These are phyloP conservation scores for Theonella swinhoei DNA, from an alignment of 37 sponge, comb jelly and placozoan genomes.

Conservation along the genomic window DNA sequence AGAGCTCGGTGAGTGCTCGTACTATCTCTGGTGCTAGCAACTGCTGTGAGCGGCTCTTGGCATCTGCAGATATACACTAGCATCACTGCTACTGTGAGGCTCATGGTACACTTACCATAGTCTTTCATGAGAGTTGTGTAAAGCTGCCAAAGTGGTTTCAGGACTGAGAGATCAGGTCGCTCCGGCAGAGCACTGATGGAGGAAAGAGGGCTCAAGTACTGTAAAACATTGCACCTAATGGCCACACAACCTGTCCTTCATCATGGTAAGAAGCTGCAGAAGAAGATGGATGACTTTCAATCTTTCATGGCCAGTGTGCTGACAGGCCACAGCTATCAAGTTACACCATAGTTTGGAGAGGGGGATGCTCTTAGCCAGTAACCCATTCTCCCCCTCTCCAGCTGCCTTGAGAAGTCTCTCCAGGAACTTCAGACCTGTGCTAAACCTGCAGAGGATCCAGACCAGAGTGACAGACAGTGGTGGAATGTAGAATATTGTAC, in stretches of 20 bases:
- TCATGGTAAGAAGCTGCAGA: slow-evolving; percentile 32
- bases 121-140: slow-evolving; percentile 66
- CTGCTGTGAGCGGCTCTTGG: slow-evolving; percentile 25
- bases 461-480: neutral
- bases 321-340: slow-evolving; percentile 72
- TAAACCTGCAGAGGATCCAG: neutral
- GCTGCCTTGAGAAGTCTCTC: neutral
- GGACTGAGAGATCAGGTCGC: slow-evolving; percentile 68
- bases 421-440: neutral
- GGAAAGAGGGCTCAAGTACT: neutral
- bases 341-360: slow-evolving; percentile 64
- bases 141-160: slow-evolving; percentile 88
- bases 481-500: slow-evolving; percentile 4
- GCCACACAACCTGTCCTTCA: neutral
- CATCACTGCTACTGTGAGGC: neutral
- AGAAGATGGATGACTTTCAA: slow-evolving; percentile 62
- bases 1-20: slow-evolving; percentile 76
- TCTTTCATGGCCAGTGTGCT: slow-evolving; percentile 64
- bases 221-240: neutral
- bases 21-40: slow-evolving; percentile 64
- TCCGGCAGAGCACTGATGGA: neutral
- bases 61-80: slow-evolving; percentile 22
- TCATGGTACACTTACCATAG: slow-evolving; percentile 44
- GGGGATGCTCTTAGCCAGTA: slow-evolving; percentile 37
- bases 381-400: neutral